phyloP scores from a whole-genome alignment of 1,140 invertebrate species.

The Diabrotica virgifera region DNA sequence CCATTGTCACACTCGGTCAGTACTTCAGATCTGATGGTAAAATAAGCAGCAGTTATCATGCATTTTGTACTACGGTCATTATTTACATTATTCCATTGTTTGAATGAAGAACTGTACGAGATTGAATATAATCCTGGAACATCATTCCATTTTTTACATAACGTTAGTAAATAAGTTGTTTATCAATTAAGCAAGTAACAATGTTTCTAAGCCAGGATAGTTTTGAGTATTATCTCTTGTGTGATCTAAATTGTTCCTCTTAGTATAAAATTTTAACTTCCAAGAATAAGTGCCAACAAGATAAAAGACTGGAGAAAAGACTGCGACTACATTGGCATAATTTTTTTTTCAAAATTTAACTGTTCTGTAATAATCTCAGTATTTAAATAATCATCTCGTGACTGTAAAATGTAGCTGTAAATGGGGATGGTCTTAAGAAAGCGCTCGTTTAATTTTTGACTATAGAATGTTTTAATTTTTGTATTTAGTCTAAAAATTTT shows the following conservation, averaged over 20 bases:
- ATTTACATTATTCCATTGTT: too few relatives aligned
- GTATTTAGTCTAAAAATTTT: conserved; percentile 17
- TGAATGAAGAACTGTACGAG: too few relatives aligned
- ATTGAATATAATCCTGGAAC: too few relatives aligned
- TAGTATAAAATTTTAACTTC: conserved; percentile 12
- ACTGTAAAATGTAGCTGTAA: conserved; percentile 18
- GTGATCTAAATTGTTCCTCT: conserved; percentile 21
- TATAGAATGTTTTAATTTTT: conserved; percentile 10
- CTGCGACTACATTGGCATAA: conserved; percentile 8
- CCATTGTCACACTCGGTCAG: too few relatives aligned
- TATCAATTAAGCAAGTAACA: not conserved
- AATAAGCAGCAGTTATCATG: too few relatives aligned
- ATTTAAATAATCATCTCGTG: conserved; percentile 16
- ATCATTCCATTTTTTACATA: too few relatives aligned
- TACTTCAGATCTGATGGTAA: too few relatives aligned
- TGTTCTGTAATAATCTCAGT: conserved; percentile 9
- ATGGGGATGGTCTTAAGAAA: conserved; percentile 4
- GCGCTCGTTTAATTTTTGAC: conserved; percentile 6
- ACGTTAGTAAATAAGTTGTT: too few relatives aligned
- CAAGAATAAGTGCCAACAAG: conserved; percentile 18
- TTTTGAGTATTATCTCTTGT: conserved; percentile 7
- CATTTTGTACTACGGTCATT: too few relatives aligned
- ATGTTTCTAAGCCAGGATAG: not conserved
- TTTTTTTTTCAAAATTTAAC: conserved; percentile 15
- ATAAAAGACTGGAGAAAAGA: conserved; percentile 14